Conservation (phyloP, 1,140 invertebrate species). For the Drosophila paulistorum region DNA sequence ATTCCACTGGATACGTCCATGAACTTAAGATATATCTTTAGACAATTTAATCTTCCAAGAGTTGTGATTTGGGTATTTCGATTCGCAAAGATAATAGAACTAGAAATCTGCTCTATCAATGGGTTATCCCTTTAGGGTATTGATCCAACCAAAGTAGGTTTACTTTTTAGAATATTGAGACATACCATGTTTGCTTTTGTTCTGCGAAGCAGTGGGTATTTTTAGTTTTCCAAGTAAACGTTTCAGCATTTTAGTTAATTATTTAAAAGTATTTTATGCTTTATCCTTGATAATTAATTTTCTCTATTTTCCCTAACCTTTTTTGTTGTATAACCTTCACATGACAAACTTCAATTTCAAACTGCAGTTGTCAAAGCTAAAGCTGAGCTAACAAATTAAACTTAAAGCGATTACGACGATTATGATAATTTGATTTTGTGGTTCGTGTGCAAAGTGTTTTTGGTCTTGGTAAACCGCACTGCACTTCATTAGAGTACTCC, state of each 20-base stretch:
- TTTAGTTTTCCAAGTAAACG: constrained; percentile 44
- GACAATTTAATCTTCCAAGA: no score
- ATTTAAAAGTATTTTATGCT: neutral
- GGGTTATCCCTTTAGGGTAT: no score
- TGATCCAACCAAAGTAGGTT: neutral
- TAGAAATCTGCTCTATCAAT: no score
- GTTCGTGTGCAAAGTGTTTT: constrained; percentile 47
- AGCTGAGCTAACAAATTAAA: constrained; percentile 28
- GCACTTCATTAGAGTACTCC: constrained; percentile 25
- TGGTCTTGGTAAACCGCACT: constrained; percentile 48
- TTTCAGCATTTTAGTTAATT: constrained; percentile 47
- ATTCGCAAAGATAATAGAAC: no score
- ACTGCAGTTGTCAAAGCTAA: constrained; percentile 29
- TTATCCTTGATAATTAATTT: neutral
- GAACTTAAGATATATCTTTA: no score
- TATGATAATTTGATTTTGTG: constrained; percentile 8
- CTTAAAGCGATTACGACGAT: constrained; percentile 14
- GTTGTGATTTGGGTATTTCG: no score
- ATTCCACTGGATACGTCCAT: no score
- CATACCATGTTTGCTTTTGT: constrained; percentile 13
- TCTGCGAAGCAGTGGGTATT: neutral
- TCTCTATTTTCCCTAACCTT: no score
- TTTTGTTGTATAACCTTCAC: constrained; percentile 36
- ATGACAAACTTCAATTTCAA: constrained; percentile 32
- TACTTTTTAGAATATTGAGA: neutral